Base-by-base conservation (phyloP, 2,797 vertebrate genomes). In the Luscinia megarhynchos region DNA sequence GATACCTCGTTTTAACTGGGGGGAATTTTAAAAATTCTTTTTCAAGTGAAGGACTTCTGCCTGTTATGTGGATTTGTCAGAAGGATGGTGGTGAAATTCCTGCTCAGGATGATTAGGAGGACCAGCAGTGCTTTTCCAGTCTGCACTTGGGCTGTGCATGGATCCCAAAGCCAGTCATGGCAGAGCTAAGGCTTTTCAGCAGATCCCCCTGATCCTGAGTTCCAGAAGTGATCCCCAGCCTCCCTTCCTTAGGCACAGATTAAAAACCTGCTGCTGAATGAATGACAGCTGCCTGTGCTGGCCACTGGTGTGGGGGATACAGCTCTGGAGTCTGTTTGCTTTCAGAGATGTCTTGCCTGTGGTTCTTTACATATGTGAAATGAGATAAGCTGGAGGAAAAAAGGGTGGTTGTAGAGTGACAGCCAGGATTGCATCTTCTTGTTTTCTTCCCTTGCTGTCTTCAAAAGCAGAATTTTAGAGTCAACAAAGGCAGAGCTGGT, bases 401-500 rank as follows among this genome's bases (percentile, higher is more conserved):
- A 29, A 11, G 38, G 24, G 46, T 64, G 36, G 40, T 54, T 91
- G 75, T 41, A 29, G 78, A 70, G 41, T 14, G 57, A 64, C 62
- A 87, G 69, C 40, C 57, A 46, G 90, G 84, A 89, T 51, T 43
- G 23, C 58, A 89, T 90, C 67, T 90, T 76, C 51, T 5, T 19
- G 34, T 90, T 95, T 93, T 75, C 55, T 43, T 64, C 53, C 69
- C 45, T 87, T 38, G n/a, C 84, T 87, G 78, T 53, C 82, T 95
- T 96, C 92, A 95, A 89, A 97, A 95, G 64, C 84, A 72, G 80
- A 85, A n/a, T 93, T 83, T 81, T 11, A 43, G 55, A 88, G 79
- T 53, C 61, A 23, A 29, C 68, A 84, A 79, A 95, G 77, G 78
- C 77, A 93, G 75, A 67, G 79, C 48, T 12, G 50, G 63, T 81